Conservation (phyloP, 2,888 invertebrate species). For the Meiosimyza platycephala region DNA sequence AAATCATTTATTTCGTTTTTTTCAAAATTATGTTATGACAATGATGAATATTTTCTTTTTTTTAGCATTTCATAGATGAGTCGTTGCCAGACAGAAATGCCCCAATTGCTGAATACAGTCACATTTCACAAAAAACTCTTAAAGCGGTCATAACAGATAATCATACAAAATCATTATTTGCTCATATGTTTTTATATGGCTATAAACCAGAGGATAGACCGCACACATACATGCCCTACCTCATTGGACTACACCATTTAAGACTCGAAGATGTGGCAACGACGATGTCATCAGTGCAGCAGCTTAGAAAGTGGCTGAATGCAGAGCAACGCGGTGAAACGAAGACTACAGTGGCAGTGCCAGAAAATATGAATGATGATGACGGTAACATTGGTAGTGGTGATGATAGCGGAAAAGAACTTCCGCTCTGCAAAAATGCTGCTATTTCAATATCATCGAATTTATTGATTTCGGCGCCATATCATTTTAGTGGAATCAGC, state of each 20-base stretch:
- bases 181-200: slow-evolving; percentile 61
- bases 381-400: neutral
- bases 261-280: slow-evolving; percentile 28
- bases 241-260: neutral
- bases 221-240: slow-evolving; percentile 47
- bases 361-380: slow-evolving; percentile 1
- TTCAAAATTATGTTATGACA: slow-evolving; percentile 33
- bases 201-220: slow-evolving; percentile 51
- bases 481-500: neutral
- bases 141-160: slow-evolving; percentile 59
- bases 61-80: slow-evolving; percentile 51
- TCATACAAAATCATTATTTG: slow-evolving; percentile 54
- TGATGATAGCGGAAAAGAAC: neutral
- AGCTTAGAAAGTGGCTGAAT: slow-evolving; percentile 47
- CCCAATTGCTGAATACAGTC: slow-evolving; percentile 57
- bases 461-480: neutral
- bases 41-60: neutral
- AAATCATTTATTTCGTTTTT: slow-evolving; percentile 3
- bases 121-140: slow-evolving; percentile 55
- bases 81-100: slow-evolving; percentile 43
- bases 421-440: slow-evolving; percentile 18
- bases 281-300: slow-evolving; percentile 44
- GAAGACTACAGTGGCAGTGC: neutral
- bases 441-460: slow-evolving; percentile 5
- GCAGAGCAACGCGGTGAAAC: slow-evolving; percentile 16